Conservation (phyloP, 1,140 invertebrate species). For the Battus philenor region DNA sequence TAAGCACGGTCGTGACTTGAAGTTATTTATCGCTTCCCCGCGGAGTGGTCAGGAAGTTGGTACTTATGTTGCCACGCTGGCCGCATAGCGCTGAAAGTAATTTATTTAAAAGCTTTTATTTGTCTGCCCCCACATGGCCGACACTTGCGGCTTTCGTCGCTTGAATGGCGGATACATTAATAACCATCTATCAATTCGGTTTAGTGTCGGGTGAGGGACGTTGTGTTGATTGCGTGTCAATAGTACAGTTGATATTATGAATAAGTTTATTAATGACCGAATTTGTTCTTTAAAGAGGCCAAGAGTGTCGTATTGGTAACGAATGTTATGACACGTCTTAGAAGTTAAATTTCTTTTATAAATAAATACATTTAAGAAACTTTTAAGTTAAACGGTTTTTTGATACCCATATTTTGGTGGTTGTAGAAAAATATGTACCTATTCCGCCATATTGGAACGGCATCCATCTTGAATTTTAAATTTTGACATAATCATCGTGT, state of each 20-base stretch:
- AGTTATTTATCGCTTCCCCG: conserved; percentile 38
- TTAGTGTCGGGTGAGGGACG: background rate
- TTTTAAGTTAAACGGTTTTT: no score
- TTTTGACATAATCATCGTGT: no score
- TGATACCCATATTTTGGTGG: no score
- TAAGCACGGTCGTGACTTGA: conserved; percentile 17
- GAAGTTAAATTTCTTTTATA: no score
- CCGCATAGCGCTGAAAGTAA: conserved; percentile 20
- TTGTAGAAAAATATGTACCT: no score
- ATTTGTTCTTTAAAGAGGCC: no score
- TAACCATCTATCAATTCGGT: conserved; percentile 1
- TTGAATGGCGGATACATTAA: conserved; percentile 2
- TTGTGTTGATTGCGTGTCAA: background rate
- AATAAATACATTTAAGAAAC: no score
- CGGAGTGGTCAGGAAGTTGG: conserved; percentile 35
- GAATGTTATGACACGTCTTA: no score
- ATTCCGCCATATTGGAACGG: no score
- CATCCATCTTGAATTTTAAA: no score
- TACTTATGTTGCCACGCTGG: conserved; percentile 28
- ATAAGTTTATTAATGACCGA: no score
- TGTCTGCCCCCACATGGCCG: conserved; percentile 17
- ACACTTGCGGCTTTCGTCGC: background rate
- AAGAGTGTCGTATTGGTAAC: no score
- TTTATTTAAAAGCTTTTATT: conserved; percentile 27
- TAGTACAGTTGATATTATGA: background rate